These are phyloP conservation scores for Tachystola acroxantha DNA, from an alignment of 2,888 invertebrate species.

Conservation along the genomic window DNA sequence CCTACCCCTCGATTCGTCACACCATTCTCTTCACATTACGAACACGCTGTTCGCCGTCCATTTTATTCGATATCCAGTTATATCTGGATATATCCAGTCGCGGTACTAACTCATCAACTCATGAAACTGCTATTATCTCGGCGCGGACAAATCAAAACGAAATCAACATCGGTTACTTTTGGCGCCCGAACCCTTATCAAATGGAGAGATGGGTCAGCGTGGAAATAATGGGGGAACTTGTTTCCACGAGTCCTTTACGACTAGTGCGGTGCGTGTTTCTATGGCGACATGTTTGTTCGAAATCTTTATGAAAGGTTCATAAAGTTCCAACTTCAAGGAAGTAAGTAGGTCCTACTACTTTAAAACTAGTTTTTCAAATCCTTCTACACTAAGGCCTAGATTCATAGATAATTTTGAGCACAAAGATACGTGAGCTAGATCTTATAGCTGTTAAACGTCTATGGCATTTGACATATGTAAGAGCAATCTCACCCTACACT, in stretches of 20 bases:
- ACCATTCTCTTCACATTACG: conserved; percentile 44
- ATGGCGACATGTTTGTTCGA: conserved; percentile 6
- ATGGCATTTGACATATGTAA: too few species aligned
- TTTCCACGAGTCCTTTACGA: conserved; percentile 14
- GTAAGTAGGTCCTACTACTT: too few species aligned
- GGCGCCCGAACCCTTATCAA: conserved; percentile 65
- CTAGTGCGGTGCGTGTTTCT: conserved; percentile 15
- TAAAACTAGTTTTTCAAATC: too few species aligned
- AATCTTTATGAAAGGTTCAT: conserved; percentile 5
- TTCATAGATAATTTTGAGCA: too few species aligned
- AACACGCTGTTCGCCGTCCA: conserved; percentile 36
- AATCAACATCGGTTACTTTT: conserved; percentile 72
- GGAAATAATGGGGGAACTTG: conserved; percentile 28
- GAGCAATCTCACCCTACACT: too few species aligned
- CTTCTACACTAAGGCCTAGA: too few species aligned
- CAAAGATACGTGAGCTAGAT: too few species aligned
- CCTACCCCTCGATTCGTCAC: conserved; percentile 28
- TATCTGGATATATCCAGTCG: conserved; percentile 23
- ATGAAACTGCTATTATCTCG: conserved; percentile 66
- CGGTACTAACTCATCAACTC: conserved; percentile 44
- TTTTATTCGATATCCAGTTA: conserved; percentile 32
- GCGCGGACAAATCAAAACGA: conserved; percentile 66
- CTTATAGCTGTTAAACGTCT: too few species aligned
- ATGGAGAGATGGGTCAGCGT: conserved; percentile 47
- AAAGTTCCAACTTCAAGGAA: background rate